Evolutionary conservation across 2,797 vertebrate species (phyloP), one percentile per base, ranked within the genome.

Genomic region (Chaetodon trifasciatus): DNA sequence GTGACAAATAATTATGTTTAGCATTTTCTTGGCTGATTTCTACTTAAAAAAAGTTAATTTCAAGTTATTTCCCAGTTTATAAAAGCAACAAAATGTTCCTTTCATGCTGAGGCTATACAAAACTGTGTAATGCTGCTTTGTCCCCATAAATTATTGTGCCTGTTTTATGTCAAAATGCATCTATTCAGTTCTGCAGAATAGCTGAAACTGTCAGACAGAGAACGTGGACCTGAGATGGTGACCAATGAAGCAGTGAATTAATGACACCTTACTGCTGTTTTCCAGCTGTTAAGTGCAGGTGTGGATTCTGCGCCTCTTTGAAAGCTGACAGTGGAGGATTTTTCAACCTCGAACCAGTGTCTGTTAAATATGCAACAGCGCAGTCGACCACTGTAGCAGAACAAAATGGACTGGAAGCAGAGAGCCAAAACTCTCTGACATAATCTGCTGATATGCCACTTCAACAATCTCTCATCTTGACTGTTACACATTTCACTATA

Each of bases 281-380:
- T 81, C 50, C 60, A 60, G 73, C 68, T 74, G 35, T 55, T 64
- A 67, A 50, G 78, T 61, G 37, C 16, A 76, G 28, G 57, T 72
- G 50, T 70, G 56, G 70, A 63, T 56, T 44, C 47, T 42, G 37
- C 28, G 72, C 37, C 23, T n/a, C 35, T 65, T 32, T 58, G 49
- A 70, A 60, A 52, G 37, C 55, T 35, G 69, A 67, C 24, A 47
- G 44, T 24, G 24, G 68, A 70, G 23, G 17, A 28, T 49, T 23
- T 73, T 50, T 50, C 61, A 81, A 42, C 53, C 24, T 28, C 42
- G 44, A 58, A 65, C 17, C 63, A 66, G 19, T 47, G 55, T 66
- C 65, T 80, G 17, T 84, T 76, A 67, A 81, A 79, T 76, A 72
- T 76, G 52, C 28, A 76, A 65, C 69, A 61, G 76, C 55, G 47